Base-by-base conservation (phyloP, 2,113 vertebrate genomes). In the Chinchilla lanigera region DNA sequence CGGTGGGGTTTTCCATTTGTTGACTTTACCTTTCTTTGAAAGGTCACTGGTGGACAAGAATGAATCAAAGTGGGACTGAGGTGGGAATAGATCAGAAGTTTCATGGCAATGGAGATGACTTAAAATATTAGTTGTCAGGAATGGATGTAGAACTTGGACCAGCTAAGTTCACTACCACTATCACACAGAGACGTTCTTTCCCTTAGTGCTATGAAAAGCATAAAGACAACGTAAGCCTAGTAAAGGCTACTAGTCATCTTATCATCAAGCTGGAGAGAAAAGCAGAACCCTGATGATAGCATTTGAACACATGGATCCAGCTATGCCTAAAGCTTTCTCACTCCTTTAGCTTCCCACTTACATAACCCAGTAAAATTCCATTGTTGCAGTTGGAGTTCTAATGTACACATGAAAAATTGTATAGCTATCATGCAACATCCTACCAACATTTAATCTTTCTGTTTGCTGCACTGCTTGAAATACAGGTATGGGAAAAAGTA, bases 381-480 rank as follows among this genome's bases (percentile, higher is more conserved):
- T 35, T 92, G 86, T 83, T 90, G 61, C 67, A 38, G 19, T 24
- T 87, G 33, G 10, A 78, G 91, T 93, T 89, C 80, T 89, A 91
- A 41, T 2, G 20, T 52, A 84, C 28, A 50, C 10, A 80, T 78
- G 71, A 80, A 61, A 94, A 61, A 63, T 13, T 65, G 30, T 12
- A 52, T 10, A 65, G 35, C 52, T 44, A 30, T 58, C 19, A 41
- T 41, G 0, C 69, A 35, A 44, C 84, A 52, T 41, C 30, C 75
- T 56, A 73, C 33, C 54, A 56, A 69, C 60, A 63, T 82, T 63
- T 96, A 38, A 41, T 56, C 90, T 95, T 58, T 11, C 47, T 91
- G 41, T 61, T 92, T 61, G 56, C 11, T 54, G 44, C 22, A 26
- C 26, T 35, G 33, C 17, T 73, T 95, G 38, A 86, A 82, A 54